Conservation (phyloP, 1,140 invertebrate genomes). For the Pseudomyrmex pallidus region DNA sequence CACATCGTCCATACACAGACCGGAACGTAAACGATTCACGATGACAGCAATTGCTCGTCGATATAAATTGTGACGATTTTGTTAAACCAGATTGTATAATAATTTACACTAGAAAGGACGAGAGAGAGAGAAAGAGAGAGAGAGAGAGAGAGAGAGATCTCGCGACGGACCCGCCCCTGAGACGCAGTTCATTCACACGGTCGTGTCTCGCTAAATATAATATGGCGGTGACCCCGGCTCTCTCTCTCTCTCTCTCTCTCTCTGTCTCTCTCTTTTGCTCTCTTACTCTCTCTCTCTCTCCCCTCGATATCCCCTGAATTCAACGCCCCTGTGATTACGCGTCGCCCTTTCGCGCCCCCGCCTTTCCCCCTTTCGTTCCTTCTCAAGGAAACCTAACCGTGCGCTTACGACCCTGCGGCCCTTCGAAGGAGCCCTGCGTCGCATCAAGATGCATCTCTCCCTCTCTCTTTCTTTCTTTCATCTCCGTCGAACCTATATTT, state of each 20-base stretch:
- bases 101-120: background rate
- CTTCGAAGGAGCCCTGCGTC: slow-evolving; percentile 31
- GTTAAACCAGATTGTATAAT: background rate
- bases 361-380: background rate
- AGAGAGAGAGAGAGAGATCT: slow-evolving; percentile 55
- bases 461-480: background rate
- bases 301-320: slow-evolving; percentile 76
- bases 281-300: slow-evolving; percentile 11
- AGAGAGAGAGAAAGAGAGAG: background rate
- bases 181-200: slow-evolving; percentile 83
- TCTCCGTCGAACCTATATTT: background rate
- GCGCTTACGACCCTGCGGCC: slow-evolving; percentile 37
- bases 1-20: background rate
- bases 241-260: slow-evolving; percentile 32
- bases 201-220: slow-evolving; percentile 82
- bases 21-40: background rate
- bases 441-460: slow-evolving; percentile 29
- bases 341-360: slow-evolving; percentile 69
- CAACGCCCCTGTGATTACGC: slow-evolving; percentile 82
- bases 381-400: slow-evolving; percentile 14
- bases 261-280: slow-evolving; percentile 61
- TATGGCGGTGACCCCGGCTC: slow-evolving; percentile 79
- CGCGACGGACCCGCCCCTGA: slow-evolving; percentile 73
- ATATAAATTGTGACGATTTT: background rate
- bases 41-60: background rate